Conservation (phyloP, 2,888 invertebrate genomes). For the Leptinotarsa juncta region DNA sequence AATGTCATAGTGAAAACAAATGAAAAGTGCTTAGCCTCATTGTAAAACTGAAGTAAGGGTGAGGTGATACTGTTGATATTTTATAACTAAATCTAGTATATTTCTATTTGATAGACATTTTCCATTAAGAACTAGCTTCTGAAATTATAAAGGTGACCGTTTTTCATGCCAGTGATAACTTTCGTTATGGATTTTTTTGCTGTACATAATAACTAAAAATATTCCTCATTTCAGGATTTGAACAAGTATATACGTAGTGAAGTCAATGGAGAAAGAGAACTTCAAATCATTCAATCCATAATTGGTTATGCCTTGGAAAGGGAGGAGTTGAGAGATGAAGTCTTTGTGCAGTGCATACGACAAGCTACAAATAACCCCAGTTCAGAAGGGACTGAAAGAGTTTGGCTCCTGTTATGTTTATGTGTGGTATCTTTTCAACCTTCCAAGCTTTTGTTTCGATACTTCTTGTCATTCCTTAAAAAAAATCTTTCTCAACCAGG, state of each 20-base stretch:
- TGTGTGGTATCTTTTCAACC: conserved; percentile 94
- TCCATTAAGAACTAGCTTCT: no score
- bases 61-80: no score
- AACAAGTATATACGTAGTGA: conserved; percentile 92
- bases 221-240: conserved; percentile 73
- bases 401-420: conserved; percentile 90
- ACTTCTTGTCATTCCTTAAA: conserved; percentile 81
- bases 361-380: conserved; percentile 92
- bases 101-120: no score
- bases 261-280: conserved; percentile 84
- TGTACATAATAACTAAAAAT: no score
- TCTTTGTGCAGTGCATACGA: conserved; percentile 88
- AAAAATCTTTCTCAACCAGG: conserved; percentile 77
- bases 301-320: conserved; percentile 89
- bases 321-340: conserved; percentile 92
- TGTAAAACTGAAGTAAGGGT: no score
- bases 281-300: conserved; percentile 84
- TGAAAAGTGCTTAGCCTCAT: no score
- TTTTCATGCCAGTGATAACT: no score
- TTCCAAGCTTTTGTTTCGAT: conserved; percentile 83
- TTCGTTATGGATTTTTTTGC: no score
- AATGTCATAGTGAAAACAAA: no score
- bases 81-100: no score
- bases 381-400: conserved; percentile 83
- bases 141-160: no score